Evolutionary conservation across 1,140 invertebrate species (phyloP).

Genomic region (Mizuhopecten yessoensis): DNA sequence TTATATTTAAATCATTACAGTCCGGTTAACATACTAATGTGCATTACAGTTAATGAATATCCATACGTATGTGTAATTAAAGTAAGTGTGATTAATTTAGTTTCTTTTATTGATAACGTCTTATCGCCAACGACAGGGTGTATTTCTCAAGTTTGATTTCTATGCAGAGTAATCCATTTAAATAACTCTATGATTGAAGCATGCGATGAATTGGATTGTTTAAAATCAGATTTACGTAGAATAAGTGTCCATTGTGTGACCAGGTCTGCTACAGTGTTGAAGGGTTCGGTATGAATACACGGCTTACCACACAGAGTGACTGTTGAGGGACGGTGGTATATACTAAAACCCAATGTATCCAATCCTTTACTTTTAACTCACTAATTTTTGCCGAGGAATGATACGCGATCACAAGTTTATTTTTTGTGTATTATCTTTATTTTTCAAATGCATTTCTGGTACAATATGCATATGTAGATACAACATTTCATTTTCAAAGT

Average conservation of each 20-base stretch:
- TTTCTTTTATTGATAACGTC: not conserved
- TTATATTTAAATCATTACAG: not conserved
- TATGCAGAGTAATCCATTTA: not conserved
- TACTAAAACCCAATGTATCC: too few relatives aligned
- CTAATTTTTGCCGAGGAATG: too few relatives aligned
- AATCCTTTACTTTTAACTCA: too few relatives aligned
- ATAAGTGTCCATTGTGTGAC: not conserved
- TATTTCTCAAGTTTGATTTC: not conserved
- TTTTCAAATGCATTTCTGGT: too few relatives aligned
- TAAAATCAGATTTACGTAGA: constrained; percentile 22
- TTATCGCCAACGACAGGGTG: not conserved
- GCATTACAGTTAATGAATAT: not conserved
- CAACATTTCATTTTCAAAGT: too few relatives aligned
- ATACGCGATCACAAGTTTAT: too few relatives aligned
- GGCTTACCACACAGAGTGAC: too few relatives aligned
- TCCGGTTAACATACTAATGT: not conserved
- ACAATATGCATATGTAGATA: too few relatives aligned
- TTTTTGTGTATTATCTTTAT: too few relatives aligned
- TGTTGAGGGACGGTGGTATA: too few relatives aligned
- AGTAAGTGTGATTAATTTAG: not conserved
- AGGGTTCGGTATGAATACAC: too few relatives aligned
- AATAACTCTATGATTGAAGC: constrained; percentile 26
- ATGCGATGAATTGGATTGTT: constrained; percentile 3
- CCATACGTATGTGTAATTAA: not conserved
- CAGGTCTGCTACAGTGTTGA: not conserved